Evolutionary conservation across 2,113 vertebrate species (phyloP), one percentile per base, ranked within the genome.

Genomic region (Tinamus guttatus): DNA sequence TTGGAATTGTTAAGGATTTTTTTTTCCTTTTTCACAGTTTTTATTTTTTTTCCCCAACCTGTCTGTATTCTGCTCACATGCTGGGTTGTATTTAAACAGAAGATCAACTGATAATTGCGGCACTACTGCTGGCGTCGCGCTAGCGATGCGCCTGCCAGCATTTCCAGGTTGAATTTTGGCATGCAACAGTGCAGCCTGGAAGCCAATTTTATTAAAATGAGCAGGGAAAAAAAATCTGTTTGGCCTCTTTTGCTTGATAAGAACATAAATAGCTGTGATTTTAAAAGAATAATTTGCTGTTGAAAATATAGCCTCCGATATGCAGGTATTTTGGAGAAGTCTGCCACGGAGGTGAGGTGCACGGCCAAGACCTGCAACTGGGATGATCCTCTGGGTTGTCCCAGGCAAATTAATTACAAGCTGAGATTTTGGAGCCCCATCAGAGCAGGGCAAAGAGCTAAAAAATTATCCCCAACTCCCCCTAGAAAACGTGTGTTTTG

Each of bases 41-140:
- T 96, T 94, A 52, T 54, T 93, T 94, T 58, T 54, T 54, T 27
- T 13, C 24, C 54, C 54, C 38, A 87, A 84, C 80, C 93, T 96
- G 92, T 95, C 93, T 96, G 82, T 58, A 94, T 94, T 96, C 96
- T 87, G 90, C 90, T 97, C 92, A 96, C 93, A 97, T 2, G 92
- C 93, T 97, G 94, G 87, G 95, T 88, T 96, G 92, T 96, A 96
- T 97, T 96, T 97, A 97, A 97, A 96, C 94, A 95, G 96, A 88
- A 94, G 93, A 96, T 97, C 96, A 97, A 84, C 92, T 94, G 95
- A 97, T 97, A 97, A 97, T 94, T 97, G 93, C 93, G 93, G 93
- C 95, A 96, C 93, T 92, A 93, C 86, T 97, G 87, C 87, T 96
- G 95, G 94, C 90, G 1, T 94, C 1, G 49, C 67, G 93, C 3